Conservation (phyloP, 92 coral and sea anemone genomes). For the Ricordea florida region DNA sequence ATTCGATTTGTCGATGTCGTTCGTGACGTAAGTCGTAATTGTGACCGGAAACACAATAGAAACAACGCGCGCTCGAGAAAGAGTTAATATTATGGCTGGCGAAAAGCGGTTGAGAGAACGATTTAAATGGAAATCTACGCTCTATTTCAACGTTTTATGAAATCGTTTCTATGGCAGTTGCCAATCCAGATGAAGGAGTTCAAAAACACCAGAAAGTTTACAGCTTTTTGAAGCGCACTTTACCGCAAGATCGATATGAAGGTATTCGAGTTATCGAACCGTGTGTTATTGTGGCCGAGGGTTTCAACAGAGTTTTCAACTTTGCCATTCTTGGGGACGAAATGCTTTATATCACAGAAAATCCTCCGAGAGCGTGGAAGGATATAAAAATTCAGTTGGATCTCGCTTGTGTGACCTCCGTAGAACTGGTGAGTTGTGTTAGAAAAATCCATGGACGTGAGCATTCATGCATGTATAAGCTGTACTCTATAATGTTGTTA, state of each 20-base stretch:
- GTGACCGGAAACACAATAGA: slow-evolving; percentile 1
- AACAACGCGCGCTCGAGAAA: slow-evolving; percentile 23
- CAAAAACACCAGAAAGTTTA: slow-evolving; percentile 96
- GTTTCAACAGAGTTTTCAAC: slow-evolving; percentile 87
- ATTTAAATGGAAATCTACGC: not conserved
- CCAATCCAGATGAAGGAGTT: slow-evolving; percentile 62
- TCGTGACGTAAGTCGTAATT: too few relatives aligned
- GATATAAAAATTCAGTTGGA: slow-evolving; percentile 81
- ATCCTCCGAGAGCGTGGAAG: slow-evolving; percentile 86
- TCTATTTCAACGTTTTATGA: not conserved
- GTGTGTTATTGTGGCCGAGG: slow-evolving; percentile 85
- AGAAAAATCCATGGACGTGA: not conserved
- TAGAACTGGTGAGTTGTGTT: slow-evolving; percentile 73
- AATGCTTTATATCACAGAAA: slow-evolving; percentile 88
- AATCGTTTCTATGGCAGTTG: slow-evolving; percentile 12
- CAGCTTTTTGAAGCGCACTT: slow-evolving; percentile 86
- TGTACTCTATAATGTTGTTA: too few relatives aligned
- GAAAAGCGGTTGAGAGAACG: not conserved
- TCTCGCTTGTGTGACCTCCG: slow-evolving; percentile 77
- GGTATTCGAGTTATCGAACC: slow-evolving; percentile 94
- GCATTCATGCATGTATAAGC: too few relatives aligned
- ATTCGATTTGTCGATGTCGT: too few relatives aligned
- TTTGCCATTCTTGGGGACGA: slow-evolving; percentile 92
- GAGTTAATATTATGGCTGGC: not conserved
- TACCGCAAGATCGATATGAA: slow-evolving; percentile 81